Percentiles rank a stretch among this genome's conserved stretches.
Evolutionary conservation across 35 echinoderm and acorn worm genomes (phyloP).

Genomic region (Heliocidaris tuberculata): DNA sequence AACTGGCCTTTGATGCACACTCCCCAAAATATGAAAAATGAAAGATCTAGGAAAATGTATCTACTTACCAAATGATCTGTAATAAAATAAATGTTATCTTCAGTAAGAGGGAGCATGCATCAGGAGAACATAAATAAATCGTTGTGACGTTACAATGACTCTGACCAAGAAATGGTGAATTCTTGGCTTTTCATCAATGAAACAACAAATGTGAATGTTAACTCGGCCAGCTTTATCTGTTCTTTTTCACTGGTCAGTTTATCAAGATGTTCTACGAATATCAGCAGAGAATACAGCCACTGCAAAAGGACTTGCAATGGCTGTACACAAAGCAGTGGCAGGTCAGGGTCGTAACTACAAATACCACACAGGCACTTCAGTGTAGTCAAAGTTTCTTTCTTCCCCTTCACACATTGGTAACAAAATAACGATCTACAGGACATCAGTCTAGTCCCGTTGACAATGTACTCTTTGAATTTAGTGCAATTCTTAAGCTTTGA

Average conservation of each 20-base stretch:
- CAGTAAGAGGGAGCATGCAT: slow-evolving; percentile 44
- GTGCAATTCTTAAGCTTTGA: background rate
- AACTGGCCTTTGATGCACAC: slow-evolving; percentile 39
- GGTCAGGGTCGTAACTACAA: background rate
- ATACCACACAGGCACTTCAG: background rate
- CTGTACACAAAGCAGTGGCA: slow-evolving; percentile 47
- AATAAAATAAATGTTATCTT: slow-evolving; percentile 15
- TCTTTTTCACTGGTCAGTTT: background rate
- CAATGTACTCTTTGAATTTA: background rate
- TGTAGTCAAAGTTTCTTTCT: slow-evolving; percentile 1
- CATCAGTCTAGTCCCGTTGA: slow-evolving; percentile 6
- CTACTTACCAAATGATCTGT: slow-evolving; percentile 30
- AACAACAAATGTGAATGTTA: background rate
- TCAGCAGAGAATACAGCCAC: slow-evolving; percentile 32
- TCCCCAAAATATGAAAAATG: background rate
- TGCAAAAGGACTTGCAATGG: background rate
- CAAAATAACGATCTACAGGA: background rate
- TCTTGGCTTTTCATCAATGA: slow-evolving; percentile 17
- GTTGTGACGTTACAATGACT: background rate
- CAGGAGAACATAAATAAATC: background rate
- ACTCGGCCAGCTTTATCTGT: background rate
- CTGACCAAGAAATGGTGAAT: slow-evolving; percentile 27
- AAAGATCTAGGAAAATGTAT: background rate
- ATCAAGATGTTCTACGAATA: slow-evolving; percentile 43
- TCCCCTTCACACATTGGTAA: background rate